These are phyloP conservation scores for Pollenia griseotomentosa DNA, from an alignment of 2,888 invertebrate species.

Conservation along the genomic window DNA sequence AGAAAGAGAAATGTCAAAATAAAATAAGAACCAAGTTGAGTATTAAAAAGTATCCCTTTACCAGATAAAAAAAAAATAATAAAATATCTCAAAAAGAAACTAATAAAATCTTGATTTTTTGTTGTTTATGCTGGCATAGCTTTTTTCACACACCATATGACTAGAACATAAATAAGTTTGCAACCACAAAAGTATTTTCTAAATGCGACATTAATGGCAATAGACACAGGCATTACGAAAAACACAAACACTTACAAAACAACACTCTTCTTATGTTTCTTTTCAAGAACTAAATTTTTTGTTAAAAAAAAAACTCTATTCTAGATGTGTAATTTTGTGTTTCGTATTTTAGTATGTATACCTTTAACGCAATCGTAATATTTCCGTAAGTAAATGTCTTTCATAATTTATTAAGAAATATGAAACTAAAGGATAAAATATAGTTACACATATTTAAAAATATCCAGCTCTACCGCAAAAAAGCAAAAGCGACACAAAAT, in stretches of 20 bases:
- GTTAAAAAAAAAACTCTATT: neutral
- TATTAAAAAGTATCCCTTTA: slow-evolving; percentile 30
- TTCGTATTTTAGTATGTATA: neutral
- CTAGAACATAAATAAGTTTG: slow-evolving; percentile 53
- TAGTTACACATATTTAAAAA: no score
- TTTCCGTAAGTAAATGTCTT: slow-evolving; percentile 43
- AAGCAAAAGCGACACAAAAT: no score
- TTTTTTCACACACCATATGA: neutral
- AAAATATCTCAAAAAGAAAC: neutral
- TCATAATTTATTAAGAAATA: slow-evolving; percentile 36
- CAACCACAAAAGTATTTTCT: slow-evolving; percentile 47
- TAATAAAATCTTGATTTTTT: slow-evolving; percentile 16
- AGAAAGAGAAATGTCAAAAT: slow-evolving; percentile 18
- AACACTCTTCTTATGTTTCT: neutral
- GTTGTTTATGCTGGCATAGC: slow-evolving; percentile 25
- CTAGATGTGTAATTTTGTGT: neutral
- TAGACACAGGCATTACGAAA: slow-evolving; percentile 25
- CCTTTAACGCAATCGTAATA: slow-evolving; percentile 7
- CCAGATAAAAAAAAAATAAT: neutral
- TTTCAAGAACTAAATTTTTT: neutral
- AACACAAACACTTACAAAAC: neutral
- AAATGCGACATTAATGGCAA: slow-evolving; percentile 55
- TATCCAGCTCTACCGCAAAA: no score
- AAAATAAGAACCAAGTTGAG: slow-evolving; percentile 8
- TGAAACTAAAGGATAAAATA: no score